Evolutionary conservation across 2,888 invertebrate species (phyloP).

Genomic region (Eupithecia tripunctaria): DNA sequence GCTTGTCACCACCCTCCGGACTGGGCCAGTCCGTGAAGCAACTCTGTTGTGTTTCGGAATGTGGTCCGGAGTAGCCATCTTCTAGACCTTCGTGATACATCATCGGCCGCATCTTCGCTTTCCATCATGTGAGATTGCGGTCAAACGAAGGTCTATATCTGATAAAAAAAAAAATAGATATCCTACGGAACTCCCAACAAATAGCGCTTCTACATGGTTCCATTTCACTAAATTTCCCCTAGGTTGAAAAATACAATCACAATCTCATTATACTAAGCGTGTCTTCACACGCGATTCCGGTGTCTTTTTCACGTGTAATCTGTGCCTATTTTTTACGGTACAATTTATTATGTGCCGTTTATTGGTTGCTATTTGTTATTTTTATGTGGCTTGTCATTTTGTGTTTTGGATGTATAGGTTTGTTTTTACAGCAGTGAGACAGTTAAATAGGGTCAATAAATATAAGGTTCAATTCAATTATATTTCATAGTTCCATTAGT

Average conservation of each 20-base stretch:
- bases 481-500: no score
- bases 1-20: no score
- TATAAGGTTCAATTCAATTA: no score
- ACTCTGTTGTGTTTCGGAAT: no score
- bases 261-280: conserved; percentile 68
- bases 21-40: no score
- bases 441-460: background rate
- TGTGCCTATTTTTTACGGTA: conserved; percentile 44
- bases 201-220: conserved; percentile 10
- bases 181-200: conserved; percentile 28
- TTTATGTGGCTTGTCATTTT: conserved; percentile 40
- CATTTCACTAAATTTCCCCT: conserved; percentile 44
- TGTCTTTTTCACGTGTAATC: conserved; percentile 46
- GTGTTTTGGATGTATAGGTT: conserved; percentile 13
- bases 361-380: conserved; percentile 48
- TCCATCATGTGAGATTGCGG: no score
- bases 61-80: no score
- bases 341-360: conserved; percentile 48
- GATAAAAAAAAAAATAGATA: no score
- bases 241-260: conserved; percentile 64
- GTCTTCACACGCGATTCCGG: conserved; percentile 66
- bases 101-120: no score
- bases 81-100: no score
- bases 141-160: no score
- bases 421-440: conserved; percentile 6